Percentiles rank a stretch among this genome's conserved stretches.
phyloP scores from a whole-genome alignment of 2,888 invertebrate species.

The Cremastinae sp. region DNA sequence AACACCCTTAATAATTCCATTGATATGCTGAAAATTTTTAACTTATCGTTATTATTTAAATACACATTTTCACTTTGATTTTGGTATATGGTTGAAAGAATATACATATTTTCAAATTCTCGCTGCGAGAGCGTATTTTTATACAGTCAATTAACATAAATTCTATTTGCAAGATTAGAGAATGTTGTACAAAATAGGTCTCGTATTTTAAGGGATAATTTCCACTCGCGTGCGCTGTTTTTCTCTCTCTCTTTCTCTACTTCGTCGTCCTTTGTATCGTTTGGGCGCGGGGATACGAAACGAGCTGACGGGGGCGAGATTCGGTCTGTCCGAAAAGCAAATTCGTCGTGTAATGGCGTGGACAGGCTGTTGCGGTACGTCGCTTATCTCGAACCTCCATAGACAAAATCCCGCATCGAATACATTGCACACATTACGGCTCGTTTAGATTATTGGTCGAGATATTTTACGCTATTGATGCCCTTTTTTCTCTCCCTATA shows the following conservation, averaged over 20 bases:
- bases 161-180: not conserved
- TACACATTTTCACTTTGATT: too few relatives aligned
- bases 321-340: constrained; percentile 61
- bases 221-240: not conserved
- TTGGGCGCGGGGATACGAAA: constrained; percentile 5
- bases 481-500: constrained; percentile 30
- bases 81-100: not conserved
- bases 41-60: too few relatives aligned
- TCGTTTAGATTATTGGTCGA: constrained; percentile 76
- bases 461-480: constrained; percentile 67
- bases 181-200: not conserved
- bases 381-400: constrained; percentile 71
- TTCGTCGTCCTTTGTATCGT: constrained; percentile 1
- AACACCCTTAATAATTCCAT: too few relatives aligned
- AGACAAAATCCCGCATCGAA: constrained; percentile 69
- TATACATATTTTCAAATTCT: too few relatives aligned
- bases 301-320: constrained; percentile 26
- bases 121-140: too few relatives aligned
- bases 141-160: constrained; percentile 2
- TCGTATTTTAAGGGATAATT: constrained; percentile 12
- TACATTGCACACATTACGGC: constrained; percentile 71
- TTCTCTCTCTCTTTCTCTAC: not conserved
- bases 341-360: constrained; percentile 71
- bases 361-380: constrained; percentile 68
- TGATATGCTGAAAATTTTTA: too few relatives aligned